Conservation (phyloP, 2,797 vertebrate species). For the Myripristis murdjan region DNA sequence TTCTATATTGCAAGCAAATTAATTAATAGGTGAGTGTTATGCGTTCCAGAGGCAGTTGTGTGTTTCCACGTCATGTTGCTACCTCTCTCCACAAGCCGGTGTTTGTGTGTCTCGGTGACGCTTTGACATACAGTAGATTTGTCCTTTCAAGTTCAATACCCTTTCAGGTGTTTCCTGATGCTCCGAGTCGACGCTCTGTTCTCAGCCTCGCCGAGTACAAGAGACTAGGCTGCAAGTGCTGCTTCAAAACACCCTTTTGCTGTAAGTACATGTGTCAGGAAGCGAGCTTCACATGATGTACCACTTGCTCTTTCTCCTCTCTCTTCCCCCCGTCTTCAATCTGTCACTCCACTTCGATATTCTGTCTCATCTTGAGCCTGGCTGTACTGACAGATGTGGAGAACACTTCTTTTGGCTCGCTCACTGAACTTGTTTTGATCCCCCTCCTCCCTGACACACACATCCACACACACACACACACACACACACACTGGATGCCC, state of each 20-base stretch:
- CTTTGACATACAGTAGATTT: constrained; percentile 41
- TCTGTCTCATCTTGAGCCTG: constrained; percentile 63
- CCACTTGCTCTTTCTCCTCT: constrained; percentile 36
- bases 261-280: constrained; percentile 59
- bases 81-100: constrained; percentile 1
- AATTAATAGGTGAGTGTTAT: background rate
- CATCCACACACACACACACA: constrained; percentile 16
- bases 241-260: constrained; percentile 69
- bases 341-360: constrained; percentile 65
- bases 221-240: constrained; percentile 37
- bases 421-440: constrained; percentile 24
- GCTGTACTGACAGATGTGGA: constrained; percentile 64
- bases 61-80: constrained; percentile 11
- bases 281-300: constrained; percentile 53
- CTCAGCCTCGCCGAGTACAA: constrained; percentile 38
- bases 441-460: constrained; percentile 32
- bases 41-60: background rate
- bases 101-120: constrained; percentile 14
- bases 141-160: constrained; percentile 51
- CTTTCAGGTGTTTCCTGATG: constrained; percentile 43
- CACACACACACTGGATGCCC: constrained; percentile 2
- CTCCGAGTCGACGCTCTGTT: constrained; percentile 49
- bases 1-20: no score
- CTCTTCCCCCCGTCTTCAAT: constrained; percentile 57
- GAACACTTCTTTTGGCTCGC: constrained; percentile 50